Percentiles rank a stretch among this genome's conserved stretches.
phyloP scores from a whole-genome alignment of 2,888 invertebrate genomes.

The Pycnomerus fuliginosus region DNA sequence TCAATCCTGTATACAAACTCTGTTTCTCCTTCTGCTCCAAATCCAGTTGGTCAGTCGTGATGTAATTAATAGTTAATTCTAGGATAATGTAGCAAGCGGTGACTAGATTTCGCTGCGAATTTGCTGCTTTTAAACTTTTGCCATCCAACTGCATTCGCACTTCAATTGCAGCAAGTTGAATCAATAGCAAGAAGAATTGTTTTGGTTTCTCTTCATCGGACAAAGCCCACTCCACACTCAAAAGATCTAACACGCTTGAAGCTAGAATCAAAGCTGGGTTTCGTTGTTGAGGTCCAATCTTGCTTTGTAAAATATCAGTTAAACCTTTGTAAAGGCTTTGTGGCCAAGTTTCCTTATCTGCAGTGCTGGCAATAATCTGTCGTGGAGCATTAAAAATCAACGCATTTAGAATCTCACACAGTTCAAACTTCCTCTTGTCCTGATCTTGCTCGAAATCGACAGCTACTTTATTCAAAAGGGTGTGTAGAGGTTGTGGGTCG shows the following conservation, averaged over 20 bases:
- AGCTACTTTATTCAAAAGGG: constrained; percentile 78
- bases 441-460: constrained; percentile 87
- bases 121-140: constrained; percentile 76
- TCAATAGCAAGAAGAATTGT: constrained; percentile 76
- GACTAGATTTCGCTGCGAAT: constrained; percentile 74
- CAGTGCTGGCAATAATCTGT: constrained; percentile 62
- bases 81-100: constrained; percentile 80
- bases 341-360: constrained; percentile 78
- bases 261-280: constrained; percentile 86
- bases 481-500: constrained; percentile 77
- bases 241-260: constrained; percentile 74
- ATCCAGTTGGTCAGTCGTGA: constrained; percentile 78
- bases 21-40: constrained; percentile 89
- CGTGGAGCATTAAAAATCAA: constrained; percentile 73
- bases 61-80: constrained; percentile 76
- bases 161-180: constrained; percentile 89
- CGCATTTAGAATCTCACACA: constrained; percentile 77
- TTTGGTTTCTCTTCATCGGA: constrained; percentile 77
- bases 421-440: constrained; percentile 85
- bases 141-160: constrained; percentile 92
- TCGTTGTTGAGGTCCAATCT: constrained; percentile 83
- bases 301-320: constrained; percentile 80
- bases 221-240: constrained; percentile 84
- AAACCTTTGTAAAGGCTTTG: constrained; percentile 78
- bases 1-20: constrained; percentile 84